These are phyloP conservation scores for Carabus problematicus DNA, from an alignment of 2,888 invertebrate species.

Conservation along the genomic window DNA sequence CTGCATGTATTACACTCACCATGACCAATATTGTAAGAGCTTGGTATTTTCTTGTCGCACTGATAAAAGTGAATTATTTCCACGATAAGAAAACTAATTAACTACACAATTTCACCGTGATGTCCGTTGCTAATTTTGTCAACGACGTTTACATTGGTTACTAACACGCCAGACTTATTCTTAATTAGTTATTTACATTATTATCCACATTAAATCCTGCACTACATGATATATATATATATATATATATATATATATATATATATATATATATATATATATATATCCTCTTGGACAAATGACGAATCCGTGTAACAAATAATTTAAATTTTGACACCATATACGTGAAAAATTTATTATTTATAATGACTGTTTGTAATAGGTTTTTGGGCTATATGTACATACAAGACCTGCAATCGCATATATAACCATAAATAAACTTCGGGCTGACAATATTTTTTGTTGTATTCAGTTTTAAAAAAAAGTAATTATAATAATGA, in stretches of 20 bases:
- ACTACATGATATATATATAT: conserved; percentile 8
- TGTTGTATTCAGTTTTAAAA: too few species aligned
- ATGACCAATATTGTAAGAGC: background rate
- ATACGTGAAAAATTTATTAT: too few species aligned
- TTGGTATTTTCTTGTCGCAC: conserved; percentile 13
- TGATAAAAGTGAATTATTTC: conserved; percentile 30
- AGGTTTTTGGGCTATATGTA: too few species aligned
- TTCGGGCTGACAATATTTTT: too few species aligned
- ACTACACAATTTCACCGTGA: background rate
- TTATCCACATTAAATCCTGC: too few species aligned
- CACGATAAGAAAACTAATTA: conserved; percentile 27
- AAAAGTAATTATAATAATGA: too few species aligned
- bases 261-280: background rate
- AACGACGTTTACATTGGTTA: conserved; percentile 25
- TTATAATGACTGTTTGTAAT: too few species aligned
- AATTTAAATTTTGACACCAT: too few species aligned
- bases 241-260: conserved; percentile 1
- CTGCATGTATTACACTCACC: background rate
- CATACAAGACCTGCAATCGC: too few species aligned
- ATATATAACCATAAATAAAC: too few species aligned
- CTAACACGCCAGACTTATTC: conserved; percentile 22
- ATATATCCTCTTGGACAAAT: too few species aligned
- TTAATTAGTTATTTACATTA: conserved; percentile 20
- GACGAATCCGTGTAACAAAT: too few species aligned
- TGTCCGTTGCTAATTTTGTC: conserved; percentile 1